Percentiles rank a stretch among this genome's conserved stretches.
These are phyloP conservation scores for Malurus splendens DNA, from an alignment of 2,797 vertebrate species.

Conservation along the genomic window DNA sequence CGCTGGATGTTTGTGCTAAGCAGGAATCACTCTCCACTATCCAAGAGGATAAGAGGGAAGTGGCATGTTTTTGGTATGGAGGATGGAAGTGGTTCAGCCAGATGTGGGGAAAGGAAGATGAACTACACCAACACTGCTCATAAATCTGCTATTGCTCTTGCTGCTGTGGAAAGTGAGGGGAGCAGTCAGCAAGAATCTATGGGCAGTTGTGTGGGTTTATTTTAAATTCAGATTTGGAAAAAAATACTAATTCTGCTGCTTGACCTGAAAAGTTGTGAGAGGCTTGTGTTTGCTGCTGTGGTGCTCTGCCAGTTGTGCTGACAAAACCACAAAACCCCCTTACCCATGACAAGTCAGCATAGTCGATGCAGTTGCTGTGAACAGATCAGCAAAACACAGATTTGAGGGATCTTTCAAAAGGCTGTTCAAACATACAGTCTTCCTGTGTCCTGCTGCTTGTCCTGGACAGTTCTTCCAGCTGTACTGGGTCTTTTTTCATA, in stretches of 20 bases:
- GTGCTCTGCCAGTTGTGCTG: not conserved
- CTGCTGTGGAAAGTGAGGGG: not conserved
- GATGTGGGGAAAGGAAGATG: not conserved
- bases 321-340: not conserved
- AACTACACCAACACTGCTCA: not conserved
- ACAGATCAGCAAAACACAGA: not conserved
- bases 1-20: not conserved
- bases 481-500: not conserved
- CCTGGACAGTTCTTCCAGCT: not conserved
- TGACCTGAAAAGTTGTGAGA: not conserved
- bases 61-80: not conserved
- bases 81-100: not conserved
- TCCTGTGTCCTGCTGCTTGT: not conserved
- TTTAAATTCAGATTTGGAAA: not conserved
- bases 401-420: not conserved
- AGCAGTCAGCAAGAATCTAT: not conserved
- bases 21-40: not conserved
- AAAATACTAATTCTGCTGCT: not conserved
- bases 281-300: not conserved
- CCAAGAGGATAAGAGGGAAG: not conserved
- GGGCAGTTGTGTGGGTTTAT: not conserved
- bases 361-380: not conserved
- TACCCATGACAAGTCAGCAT: not conserved
- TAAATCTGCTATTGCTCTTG: not conserved
- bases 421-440: fast-evolving